phyloP scores from a whole-genome alignment of 2,797 vertebrate species.

The Hydrocynus forskahlii region DNA sequence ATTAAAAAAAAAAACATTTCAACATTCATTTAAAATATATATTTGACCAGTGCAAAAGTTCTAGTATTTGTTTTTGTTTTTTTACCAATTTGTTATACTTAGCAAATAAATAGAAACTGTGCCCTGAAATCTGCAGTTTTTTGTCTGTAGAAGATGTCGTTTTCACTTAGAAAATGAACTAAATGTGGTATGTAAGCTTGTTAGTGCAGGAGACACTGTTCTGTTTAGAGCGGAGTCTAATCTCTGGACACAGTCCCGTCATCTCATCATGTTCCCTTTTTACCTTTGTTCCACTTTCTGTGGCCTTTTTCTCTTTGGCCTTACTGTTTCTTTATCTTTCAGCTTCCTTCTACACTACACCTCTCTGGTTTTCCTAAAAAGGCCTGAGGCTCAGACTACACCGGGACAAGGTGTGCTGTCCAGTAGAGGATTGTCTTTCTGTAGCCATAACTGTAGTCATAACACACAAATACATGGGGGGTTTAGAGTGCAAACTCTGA shows the following conservation, averaged over 20 bases:
- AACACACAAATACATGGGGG: conserved; percentile 4
- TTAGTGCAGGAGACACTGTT: too few species aligned
- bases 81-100: too few species aligned
- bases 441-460: conserved; percentile 21
- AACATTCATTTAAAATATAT: too few species aligned
- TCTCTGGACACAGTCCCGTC: background rate
- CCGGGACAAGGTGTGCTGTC: background rate
- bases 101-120: too few species aligned
- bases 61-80: too few species aligned
- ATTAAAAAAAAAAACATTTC: too few species aligned
- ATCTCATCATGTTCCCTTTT: background rate
- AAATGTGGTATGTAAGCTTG: too few species aligned
- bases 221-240: too few species aligned
- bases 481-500: conserved; percentile 8
- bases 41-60: too few species aligned
- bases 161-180: too few species aligned
- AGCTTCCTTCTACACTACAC: background rate
- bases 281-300: background rate
- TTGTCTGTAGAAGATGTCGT: too few species aligned
- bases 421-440: conserved; percentile 18
- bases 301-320: background rate
- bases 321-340: background rate
- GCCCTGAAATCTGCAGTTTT: too few species aligned
- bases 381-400: background rate
- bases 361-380: conserved; percentile 24